Conservation (phyloP, 2,888 invertebrate species). For the Euplagia quadripunctaria region DNA sequence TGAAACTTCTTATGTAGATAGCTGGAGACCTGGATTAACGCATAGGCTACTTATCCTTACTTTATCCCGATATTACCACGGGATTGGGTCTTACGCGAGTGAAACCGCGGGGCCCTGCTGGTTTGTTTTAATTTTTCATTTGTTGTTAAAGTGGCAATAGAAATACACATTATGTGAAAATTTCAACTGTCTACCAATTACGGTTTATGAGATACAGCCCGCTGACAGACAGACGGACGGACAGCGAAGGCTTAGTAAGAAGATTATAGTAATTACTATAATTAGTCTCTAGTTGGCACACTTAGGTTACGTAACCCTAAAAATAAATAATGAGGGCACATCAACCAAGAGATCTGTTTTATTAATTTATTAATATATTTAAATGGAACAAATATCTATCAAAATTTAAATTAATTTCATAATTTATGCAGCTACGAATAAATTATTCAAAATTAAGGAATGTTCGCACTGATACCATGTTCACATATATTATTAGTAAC, state of each 20-base stretch:
- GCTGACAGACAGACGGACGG: background rate
- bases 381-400: background rate
- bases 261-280: background rate
- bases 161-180: background rate
- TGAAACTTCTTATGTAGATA: too few relatives aligned
- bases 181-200: background rate
- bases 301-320: too few relatives aligned
- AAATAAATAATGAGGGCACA: background rate
- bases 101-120: too few relatives aligned
- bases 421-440: background rate
- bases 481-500: background rate
- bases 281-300: too few relatives aligned
- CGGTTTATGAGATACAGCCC: background rate
- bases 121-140: too few relatives aligned
- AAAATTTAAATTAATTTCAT: background rate
- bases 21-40: too few relatives aligned
- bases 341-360: background rate
- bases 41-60: too few relatives aligned
- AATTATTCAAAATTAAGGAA: conserved; percentile 6
- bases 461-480: background rate
- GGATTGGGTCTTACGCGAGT: too few relatives aligned
- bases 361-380: background rate
- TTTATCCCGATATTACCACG: too few relatives aligned
- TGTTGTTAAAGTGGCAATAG: too few relatives aligned
- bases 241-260: background rate